Percentiles rank a stretch among this genome's conserved stretches.
Conservation (phyloP, 2,888 invertebrate species). For the Cybosia mesomella region DNA sequence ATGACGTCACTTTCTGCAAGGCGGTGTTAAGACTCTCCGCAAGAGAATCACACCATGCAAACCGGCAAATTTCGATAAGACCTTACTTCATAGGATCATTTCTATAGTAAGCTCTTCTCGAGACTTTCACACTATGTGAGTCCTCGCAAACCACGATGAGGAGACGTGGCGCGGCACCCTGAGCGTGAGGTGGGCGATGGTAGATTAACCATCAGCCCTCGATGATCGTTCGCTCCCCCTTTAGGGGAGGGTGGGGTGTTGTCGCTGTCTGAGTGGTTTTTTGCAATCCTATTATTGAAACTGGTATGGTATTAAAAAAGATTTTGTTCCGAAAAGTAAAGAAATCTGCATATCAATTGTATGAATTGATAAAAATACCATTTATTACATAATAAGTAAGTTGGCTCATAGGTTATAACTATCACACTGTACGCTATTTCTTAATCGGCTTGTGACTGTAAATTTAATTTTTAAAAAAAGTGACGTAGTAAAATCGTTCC, state of each 20-base stretch:
- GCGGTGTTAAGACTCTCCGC: slow-evolving; percentile 22
- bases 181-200: slow-evolving; percentile 56
- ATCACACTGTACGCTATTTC: too few relatives aligned
- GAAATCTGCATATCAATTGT: too few relatives aligned
- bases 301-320: too few relatives aligned
- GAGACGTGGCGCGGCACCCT: slow-evolving; percentile 56
- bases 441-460: too few relatives aligned
- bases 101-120: slow-evolving; percentile 62
- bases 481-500: too few relatives aligned
- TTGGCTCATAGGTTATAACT: too few relatives aligned
- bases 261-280: slow-evolving; percentile 33
- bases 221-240: slow-evolving; percentile 58
- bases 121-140: slow-evolving; percentile 55
- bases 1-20: slow-evolving; percentile 25
- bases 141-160: slow-evolving; percentile 53
- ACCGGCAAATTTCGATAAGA: slow-evolving; percentile 30
- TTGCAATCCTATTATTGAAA: slow-evolving; percentile 5
- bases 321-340: too few relatives aligned
- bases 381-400: too few relatives aligned
- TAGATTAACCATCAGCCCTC: slow-evolving; percentile 48
- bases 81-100: slow-evolving; percentile 59
- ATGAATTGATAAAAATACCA: too few relatives aligned
- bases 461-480: too few relatives aligned
- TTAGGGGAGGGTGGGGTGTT: slow-evolving; percentile 39
- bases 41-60: slow-evolving; percentile 20